Evolutionary conservation across 2,888 invertebrate species (phyloP), one percentile per base, ranked within the genome.

Genomic region (Agriopis marginaria): DNA sequence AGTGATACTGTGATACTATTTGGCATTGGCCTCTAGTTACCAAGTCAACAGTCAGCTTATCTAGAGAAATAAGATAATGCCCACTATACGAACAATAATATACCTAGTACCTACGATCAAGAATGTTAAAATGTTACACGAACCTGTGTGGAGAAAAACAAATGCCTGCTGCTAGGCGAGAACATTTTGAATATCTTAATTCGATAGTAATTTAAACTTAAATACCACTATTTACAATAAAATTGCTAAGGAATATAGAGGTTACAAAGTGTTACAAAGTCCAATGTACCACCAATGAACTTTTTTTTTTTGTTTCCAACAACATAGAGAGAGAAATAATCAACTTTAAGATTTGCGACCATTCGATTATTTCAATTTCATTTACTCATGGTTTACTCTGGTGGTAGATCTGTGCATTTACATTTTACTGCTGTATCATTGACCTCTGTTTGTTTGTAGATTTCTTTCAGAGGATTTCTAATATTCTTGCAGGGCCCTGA

Each of bases 261-360:
- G 89, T 86, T 90, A 86, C 82, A 70, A 92, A 92, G 91, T 92
- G 89, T 86, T 90, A 86, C 82, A 70, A 92, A 92, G 91, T 92
- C 92, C 92, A 92, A 80, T 71, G 68, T 66, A 54, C 53, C 68
- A n/a, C n/a, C n/a, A n/a, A n/a, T n/a, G n/a, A n/a, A 23, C 17
- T 23, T 11, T 12, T 23, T 12, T 53, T 51, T 51, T 51, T 11
- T 51, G 7, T 12, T 32, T 50, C 1, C 0, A 45, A 47, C n/a
- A 47, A 47, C n/a, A 23, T 51, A 32, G 54, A 9, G 12, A 54
- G 39, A 6, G 23, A 53, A 23, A 12, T 45, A 45, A 11, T 45
- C 11, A 12, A 9, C 11, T 42, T 42, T 42, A 8, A 5, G 42
- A 42, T 3, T 42, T 42, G 7, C 42, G 42, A 42, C 42, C 10